phyloP scores from a whole-genome alignment of 1,140 invertebrate species.

The Elymnias hypermnestra region DNA sequence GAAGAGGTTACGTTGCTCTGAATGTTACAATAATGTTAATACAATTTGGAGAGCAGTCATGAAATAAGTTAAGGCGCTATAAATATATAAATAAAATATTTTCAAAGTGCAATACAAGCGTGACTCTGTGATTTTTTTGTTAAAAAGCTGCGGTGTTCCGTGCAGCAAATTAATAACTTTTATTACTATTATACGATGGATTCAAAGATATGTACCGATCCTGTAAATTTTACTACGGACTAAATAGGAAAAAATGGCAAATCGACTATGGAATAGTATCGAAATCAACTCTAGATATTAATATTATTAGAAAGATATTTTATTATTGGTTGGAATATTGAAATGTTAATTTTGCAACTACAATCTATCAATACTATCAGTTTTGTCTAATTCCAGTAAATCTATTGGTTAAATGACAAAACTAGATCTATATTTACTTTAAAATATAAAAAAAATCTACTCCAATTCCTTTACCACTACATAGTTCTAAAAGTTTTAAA shows the following conservation, averaged over 20 bases:
- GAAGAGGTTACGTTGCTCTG: no score
- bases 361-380: slow-evolving; percentile 3
- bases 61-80: no score
- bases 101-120: slow-evolving; percentile 12
- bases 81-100: not conserved
- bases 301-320: not conserved
- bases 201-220: slow-evolving; percentile 39
- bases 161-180: slow-evolving; percentile 18
- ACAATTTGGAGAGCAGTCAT: no score
- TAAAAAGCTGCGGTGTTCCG: slow-evolving; percentile 8
- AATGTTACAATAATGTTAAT: no score
- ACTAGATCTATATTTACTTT: not conserved
- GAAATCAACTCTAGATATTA: not conserved
- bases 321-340: not conserved
- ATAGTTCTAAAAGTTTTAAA: not conserved
- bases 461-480: not conserved
- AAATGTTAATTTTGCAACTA: not conserved
- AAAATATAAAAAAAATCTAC: not conserved
- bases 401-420: no score
- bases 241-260: slow-evolving; percentile 29
- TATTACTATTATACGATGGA: slow-evolving; percentile 24
- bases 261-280: not conserved
- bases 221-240: slow-evolving; percentile 30
- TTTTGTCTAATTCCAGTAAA: no score
- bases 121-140: slow-evolving; percentile 6